phyloP scores from a whole-genome alignment of 2,888 invertebrate species.

The Glyphotaelius pellucidus region DNA sequence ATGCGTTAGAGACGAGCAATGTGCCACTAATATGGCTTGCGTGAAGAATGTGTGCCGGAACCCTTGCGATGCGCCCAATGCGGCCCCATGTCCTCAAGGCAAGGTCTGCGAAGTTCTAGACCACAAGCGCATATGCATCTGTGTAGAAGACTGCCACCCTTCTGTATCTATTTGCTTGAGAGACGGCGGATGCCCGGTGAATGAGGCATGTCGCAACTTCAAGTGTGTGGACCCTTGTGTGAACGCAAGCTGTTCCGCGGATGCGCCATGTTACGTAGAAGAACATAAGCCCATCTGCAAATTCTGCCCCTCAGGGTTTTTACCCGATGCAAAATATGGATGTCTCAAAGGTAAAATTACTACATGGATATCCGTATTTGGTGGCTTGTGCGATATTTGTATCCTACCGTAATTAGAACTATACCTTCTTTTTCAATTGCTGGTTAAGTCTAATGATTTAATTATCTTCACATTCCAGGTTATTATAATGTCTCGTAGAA shows the following conservation, averaged over 20 bases:
- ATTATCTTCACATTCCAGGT: slow-evolving; percentile 78
- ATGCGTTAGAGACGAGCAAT: slow-evolving; percentile 89
- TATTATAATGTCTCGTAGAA: slow-evolving; percentile 73
- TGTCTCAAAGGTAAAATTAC: slow-evolving; percentile 94
- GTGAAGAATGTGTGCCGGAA: slow-evolving; percentile 90
- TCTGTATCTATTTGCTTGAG: slow-evolving; percentile 91
- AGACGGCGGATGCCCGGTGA: slow-evolving; percentile 91
- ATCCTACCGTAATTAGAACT: slow-evolving; percentile 68
- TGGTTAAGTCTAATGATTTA: slow-evolving; percentile 71
- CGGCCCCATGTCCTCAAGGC: slow-evolving; percentile 86
- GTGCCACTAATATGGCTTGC: slow-evolving; percentile 91
- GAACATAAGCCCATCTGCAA: slow-evolving; percentile 97
- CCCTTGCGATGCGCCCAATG: slow-evolving; percentile 85
- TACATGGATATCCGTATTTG: slow-evolving; percentile 67
- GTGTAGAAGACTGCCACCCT: slow-evolving; percentile 91
- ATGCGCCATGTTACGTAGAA: slow-evolving; percentile 94
- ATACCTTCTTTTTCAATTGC: slow-evolving; percentile 67
- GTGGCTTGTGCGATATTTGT: slow-evolving; percentile 66
- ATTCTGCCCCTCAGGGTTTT: slow-evolving; percentile 96
- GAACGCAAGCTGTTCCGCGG: slow-evolving; percentile 89
- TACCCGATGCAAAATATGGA: slow-evolving; percentile 94
- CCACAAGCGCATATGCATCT: slow-evolving; percentile 91
- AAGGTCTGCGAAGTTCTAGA: slow-evolving; percentile 93
- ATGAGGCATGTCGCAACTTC: slow-evolving; percentile 91
- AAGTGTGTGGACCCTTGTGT: slow-evolving; percentile 94